phyloP scores from a whole-genome alignment of 2,797 vertebrate species.

The Eulemur albifrons region DNA sequence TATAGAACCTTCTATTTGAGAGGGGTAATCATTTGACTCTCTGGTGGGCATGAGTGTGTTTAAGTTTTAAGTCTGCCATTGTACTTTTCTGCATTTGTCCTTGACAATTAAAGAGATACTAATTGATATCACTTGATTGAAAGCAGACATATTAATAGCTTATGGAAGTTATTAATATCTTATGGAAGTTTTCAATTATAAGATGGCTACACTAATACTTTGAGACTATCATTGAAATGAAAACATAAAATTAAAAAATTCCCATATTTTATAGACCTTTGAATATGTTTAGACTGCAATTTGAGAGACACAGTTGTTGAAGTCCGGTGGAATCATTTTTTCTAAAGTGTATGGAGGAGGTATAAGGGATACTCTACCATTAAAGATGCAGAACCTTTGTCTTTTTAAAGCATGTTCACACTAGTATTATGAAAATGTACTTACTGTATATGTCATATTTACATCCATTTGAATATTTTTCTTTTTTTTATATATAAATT shows the following conservation, averaged over 20 bases:
- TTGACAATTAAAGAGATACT: neutral
- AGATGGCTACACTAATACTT: conserved; percentile 10
- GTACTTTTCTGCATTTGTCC: conserved; percentile 15
- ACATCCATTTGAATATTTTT: neutral
- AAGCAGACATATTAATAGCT: neutral
- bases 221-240: neutral
- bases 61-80: conserved; percentile 18
- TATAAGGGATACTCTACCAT: neutral
- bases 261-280: neutral
- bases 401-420: neutral
- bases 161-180: neutral
- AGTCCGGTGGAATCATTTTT: neutral
- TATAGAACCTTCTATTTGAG: neutral
- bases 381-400: neutral
- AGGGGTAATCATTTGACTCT: conserved; percentile 40
- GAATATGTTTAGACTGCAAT: neutral
- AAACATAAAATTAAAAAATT: conserved; percentile 18
- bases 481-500: conserved; percentile 14
- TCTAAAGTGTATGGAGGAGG: neutral
- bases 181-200: conserved; percentile 25
- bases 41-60: neutral
- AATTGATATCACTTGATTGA: conserved; percentile 1
- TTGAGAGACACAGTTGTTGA: neutral
- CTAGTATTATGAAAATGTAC: neutral
- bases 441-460: neutral